Percentiles rank a stretch among this genome's conserved stretches.
phyloP scores from a whole-genome alignment of 2,888 invertebrate species.

The Eledona agricola region DNA sequence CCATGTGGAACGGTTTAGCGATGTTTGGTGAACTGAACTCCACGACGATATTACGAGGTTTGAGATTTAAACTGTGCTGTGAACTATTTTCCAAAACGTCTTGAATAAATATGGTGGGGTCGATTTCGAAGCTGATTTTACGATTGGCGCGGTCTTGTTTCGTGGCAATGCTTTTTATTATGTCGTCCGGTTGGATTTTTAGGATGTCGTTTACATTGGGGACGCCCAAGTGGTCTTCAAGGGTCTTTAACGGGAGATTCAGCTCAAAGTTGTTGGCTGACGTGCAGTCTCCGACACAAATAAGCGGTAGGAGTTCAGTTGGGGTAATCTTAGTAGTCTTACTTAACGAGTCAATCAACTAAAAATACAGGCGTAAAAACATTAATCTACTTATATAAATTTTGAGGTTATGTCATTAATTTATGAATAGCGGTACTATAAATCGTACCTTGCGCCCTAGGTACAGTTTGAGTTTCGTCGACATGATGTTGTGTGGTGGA shows the following conservation, averaged over 20 bases:
- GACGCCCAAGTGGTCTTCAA: constrained; percentile 58
- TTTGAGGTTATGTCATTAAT: constrained; percentile 7
- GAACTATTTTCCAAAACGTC: constrained; percentile 61
- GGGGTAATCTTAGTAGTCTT: constrained; percentile 51
- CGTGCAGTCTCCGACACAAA: constrained; percentile 45
- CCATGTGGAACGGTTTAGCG: constrained; percentile 98
- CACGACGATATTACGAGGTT: constrained; percentile 70
- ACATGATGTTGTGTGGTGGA: constrained; percentile 54
- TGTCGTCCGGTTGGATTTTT: constrained; percentile 61
- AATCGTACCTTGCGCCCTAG: constrained; percentile 56
- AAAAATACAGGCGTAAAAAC: constrained; percentile 36
- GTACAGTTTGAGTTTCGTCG: constrained; percentile 59
- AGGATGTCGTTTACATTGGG: constrained; percentile 58
- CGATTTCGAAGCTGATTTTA: constrained; percentile 59
- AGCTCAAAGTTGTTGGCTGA: constrained; percentile 51
- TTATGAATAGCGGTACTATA: too few relatives aligned
- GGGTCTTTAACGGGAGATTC: constrained; percentile 53
- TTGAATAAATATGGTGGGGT: constrained; percentile 62
- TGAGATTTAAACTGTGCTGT: constrained; percentile 52
- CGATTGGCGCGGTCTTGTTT: constrained; percentile 53
- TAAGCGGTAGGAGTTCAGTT: constrained; percentile 52
- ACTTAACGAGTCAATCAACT: constrained; percentile 57
- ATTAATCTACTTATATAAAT: constrained; percentile 2
- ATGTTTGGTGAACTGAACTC: constrained; percentile 97
- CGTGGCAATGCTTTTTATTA: constrained; percentile 57